These are phyloP conservation scores for Leptestheria dahalacensis DNA, from an alignment of 1,140 invertebrate genomes.

Conservation along the genomic window DNA sequence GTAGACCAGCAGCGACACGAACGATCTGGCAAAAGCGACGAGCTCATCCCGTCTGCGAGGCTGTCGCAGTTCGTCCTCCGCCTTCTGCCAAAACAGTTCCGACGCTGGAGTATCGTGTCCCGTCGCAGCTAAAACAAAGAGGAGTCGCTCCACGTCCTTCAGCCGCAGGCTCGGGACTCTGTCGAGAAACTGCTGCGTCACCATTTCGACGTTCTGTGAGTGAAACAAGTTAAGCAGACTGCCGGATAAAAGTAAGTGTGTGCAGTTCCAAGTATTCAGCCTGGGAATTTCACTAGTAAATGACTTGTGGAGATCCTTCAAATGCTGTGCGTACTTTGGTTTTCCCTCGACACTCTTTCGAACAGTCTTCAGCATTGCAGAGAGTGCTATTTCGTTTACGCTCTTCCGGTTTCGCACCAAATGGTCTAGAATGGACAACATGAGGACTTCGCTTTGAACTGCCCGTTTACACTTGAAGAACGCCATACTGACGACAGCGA, in stretches of 20 bases:
- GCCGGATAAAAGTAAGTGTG: background rate
- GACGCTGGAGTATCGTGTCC: background rate
- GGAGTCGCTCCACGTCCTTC: background rate
- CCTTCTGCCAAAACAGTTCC: background rate
- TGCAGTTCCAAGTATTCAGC: background rate
- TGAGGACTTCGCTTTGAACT: background rate
- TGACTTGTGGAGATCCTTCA: background rate
- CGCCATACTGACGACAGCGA: background rate
- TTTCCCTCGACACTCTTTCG: background rate
- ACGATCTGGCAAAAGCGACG: background rate
- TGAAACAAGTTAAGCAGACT: background rate
- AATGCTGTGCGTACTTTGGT: background rate
- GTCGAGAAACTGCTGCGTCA: background rate
- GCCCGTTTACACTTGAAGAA: background rate
- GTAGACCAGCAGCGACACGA: slow-evolving; percentile 4
- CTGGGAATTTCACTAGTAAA: background rate
- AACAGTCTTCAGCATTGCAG: background rate
- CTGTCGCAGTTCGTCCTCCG: background rate
- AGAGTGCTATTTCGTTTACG: background rate
- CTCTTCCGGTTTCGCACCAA: background rate
- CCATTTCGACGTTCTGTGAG: background rate
- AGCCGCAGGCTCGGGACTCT: background rate
- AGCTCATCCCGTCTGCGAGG: background rate
- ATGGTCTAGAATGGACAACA: background rate
- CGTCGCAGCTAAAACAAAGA: background rate